These are phyloP conservation scores for Pseudorectes ferrugineus DNA, from an alignment of 2,113 vertebrate species.

Conservation along the genomic window DNA sequence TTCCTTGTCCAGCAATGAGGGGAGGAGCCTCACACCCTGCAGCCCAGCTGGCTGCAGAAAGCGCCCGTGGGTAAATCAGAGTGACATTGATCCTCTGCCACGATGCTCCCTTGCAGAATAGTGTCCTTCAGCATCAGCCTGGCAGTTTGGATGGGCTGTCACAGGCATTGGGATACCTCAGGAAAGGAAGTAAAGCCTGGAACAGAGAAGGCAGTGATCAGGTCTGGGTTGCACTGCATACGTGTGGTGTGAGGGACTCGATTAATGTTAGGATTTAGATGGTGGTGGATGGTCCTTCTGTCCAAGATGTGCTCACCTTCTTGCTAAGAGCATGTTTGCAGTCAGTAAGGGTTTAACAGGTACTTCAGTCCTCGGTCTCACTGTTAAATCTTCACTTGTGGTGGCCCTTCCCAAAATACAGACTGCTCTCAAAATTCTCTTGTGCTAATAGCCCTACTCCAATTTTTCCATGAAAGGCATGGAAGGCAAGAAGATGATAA, in stretches of 20 bases:
- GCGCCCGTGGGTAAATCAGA: rapidly evolving
- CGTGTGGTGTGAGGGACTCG: background rate
- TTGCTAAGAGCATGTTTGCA: background rate
- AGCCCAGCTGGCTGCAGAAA: background rate
- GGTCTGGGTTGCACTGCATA: background rate
- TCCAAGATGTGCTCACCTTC: background rate
- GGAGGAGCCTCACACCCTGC: background rate
- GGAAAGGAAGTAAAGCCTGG: background rate
- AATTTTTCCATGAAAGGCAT: background rate
- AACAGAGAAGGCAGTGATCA: background rate
- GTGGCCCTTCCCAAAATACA: background rate
- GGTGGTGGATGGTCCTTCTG: too few relatives aligned
- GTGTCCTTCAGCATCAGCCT: background rate
- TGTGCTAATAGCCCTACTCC: background rate
- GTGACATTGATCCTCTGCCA: background rate
- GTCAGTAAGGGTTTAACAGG: background rate
- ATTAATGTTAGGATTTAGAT: background rate
- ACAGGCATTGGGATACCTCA: background rate
- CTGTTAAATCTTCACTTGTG: background rate
- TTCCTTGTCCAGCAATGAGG: background rate
- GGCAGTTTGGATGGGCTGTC: background rate
- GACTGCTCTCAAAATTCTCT: background rate
- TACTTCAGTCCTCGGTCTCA: background rate
- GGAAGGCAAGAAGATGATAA: background rate
- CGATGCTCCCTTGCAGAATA: rapidly evolving